These are phyloP conservation scores for Dinocampus coccinellae DNA, from an alignment of 2,888 invertebrate genomes.

Conservation along the genomic window DNA sequence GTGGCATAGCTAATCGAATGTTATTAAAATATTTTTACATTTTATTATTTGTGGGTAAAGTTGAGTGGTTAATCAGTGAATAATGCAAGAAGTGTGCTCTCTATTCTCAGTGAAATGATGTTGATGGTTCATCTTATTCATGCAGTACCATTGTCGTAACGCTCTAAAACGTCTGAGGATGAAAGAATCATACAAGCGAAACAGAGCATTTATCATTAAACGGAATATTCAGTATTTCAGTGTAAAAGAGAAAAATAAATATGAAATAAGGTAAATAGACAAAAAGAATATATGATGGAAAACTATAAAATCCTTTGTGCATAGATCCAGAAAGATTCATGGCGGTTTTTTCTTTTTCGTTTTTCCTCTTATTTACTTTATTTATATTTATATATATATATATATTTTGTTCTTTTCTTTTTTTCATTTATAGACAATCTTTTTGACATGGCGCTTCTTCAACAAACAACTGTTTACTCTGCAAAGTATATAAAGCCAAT, in stretches of 20 bases:
- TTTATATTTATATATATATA: too few species aligned
- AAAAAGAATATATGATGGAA: constrained; percentile 27
- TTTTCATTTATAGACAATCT: background rate
- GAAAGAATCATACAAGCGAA: constrained; percentile 41
- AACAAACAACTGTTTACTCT: constrained; percentile 2
- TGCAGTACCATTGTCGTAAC: constrained; percentile 53
- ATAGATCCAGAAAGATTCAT: constrained; percentile 21
- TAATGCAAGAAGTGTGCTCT: constrained; percentile 8
- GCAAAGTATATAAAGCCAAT: constrained; percentile 27
- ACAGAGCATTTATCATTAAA: constrained; percentile 31
- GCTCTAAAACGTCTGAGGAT: constrained; percentile 59
- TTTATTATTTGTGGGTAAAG: background rate
- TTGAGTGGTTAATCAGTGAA: background rate
- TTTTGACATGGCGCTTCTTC: background rate
- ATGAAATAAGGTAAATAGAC: constrained; percentile 12
- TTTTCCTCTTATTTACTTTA: too few species aligned
- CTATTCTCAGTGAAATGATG: background rate
- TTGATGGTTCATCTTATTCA: constrained; percentile 19
- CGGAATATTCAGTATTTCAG: constrained; percentile 22
- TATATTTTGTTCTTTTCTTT: background rate
- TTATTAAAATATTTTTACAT: background rate
- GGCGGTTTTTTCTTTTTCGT: background rate
- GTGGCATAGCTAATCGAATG: background rate
- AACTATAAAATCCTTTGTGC: constrained; percentile 28
- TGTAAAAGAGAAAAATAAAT: constrained; percentile 31